Percentiles rank a stretch among this genome's conserved stretches.
Conservation (phyloP, 2,113 vertebrate species). For the Porphyrio hochstetteri region DNA sequence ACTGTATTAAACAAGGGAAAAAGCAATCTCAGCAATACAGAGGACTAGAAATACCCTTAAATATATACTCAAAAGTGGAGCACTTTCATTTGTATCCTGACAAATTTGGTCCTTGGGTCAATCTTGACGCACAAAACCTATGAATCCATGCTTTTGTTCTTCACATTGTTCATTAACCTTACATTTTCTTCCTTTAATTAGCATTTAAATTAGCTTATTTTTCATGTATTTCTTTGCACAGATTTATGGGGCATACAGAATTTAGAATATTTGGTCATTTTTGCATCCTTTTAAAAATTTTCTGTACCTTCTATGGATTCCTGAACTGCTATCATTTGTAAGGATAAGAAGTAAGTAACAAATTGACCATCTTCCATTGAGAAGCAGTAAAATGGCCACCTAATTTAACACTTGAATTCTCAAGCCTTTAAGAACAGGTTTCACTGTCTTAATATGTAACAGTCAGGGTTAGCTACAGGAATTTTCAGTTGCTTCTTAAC, state of each 20-base stretch:
- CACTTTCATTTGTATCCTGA: neutral
- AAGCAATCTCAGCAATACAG: neutral
- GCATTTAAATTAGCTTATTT: neutral
- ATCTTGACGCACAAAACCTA: neutral
- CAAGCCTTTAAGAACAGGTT: neutral
- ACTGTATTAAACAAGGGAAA: neutral
- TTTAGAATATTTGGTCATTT: neutral
- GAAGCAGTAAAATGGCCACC: neutral
- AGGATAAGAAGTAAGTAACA: neutral
- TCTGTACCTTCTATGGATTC: neutral
- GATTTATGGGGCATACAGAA: neutral
- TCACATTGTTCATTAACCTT: neutral
- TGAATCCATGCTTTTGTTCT: neutral
- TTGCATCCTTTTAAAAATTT: too few relatives aligned
- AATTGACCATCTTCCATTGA: neutral
- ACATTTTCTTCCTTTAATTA: neutral
- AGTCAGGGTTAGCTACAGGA: neutral
- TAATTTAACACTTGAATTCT: neutral
- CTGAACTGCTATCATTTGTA: neutral
- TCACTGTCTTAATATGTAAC: neutral
- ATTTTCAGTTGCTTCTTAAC: neutral
- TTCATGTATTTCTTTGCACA: neutral
- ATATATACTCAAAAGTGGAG: neutral
- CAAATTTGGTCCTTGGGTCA: neutral
- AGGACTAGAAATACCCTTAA: neutral